Evolutionary conservation across 2,113 vertebrate genomes (phyloP), one percentile per base, ranked within the genome.

Genomic region (Tauraco erythrolophus): DNA sequence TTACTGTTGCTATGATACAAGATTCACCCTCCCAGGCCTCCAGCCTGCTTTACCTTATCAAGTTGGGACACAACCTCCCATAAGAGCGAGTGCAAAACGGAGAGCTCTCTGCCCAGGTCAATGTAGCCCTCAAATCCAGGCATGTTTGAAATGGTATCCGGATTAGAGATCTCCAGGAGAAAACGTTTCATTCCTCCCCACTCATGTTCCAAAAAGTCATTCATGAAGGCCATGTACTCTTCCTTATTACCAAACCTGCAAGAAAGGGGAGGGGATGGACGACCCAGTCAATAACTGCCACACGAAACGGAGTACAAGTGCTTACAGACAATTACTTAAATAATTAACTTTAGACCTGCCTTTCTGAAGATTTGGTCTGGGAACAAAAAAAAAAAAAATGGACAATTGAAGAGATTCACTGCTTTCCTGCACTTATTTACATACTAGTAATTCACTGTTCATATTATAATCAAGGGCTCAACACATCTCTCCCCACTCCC

Each of bases 181-280:
- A 99, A 99, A 75, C 99, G 99, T 94, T 99, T 99, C 99, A 99
- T 99, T 92, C 99, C 99, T 50, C 99, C 99, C 99, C 99, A 99
- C 92, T 99, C 99, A 4, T 99, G 99, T 92, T 99, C 99, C 98
- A 99, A 95, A 94, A 99, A 99, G 95, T 99, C 99, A 69, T 99
- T 99, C 99, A 99, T 99, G 94, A 99, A 99, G 61, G 99, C 98
- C 99, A 99, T 99, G 95, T 99, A 99, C 94, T 99, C 99, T 84
- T 99, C 99, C 96, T 99, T 99, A 97, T 99, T 99, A 25, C 99
- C 99, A 92, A 99, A 99, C 97, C 99, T 99, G 93, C 72, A 77
- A 72, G 27, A 85, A 45, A 87, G 56, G 53, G 50, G 16, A 48
- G 10, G 25, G 17, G 50, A 45, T 65, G 37, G 86, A 89, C n/a